These are phyloP conservation scores for Prosapia bicincta DNA, from an alignment of 2,888 invertebrate genomes.

Conservation along the genomic window DNA sequence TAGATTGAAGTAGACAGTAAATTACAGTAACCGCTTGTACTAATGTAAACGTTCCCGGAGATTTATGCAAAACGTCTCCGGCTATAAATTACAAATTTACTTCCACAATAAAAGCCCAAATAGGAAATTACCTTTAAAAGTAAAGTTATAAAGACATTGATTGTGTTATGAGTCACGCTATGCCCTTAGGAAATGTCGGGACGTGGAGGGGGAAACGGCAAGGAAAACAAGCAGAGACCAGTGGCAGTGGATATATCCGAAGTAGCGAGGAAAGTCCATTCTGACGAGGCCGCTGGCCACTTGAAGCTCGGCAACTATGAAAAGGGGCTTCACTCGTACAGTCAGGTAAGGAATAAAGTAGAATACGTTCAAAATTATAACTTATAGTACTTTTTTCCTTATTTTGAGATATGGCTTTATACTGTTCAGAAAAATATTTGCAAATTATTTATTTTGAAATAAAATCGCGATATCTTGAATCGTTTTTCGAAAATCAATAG, in stretches of 20 bases:
- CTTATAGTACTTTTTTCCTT: too few species aligned
- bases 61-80: too few species aligned
- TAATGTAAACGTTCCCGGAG: too few species aligned
- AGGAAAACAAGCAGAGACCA: constrained; percentile 8
- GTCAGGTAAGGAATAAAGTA: constrained; percentile 63
- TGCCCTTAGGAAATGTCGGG: background rate
- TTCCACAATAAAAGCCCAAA: background rate
- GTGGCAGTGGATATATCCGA: constrained; percentile 14
- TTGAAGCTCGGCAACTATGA: constrained; percentile 70
- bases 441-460: too few species aligned
- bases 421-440: too few species aligned
- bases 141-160: background rate
- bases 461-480: too few species aligned
- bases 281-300: constrained; percentile 75
- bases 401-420: too few species aligned
- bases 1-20: too few species aligned
- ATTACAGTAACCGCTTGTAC: too few species aligned
- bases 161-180: background rate
- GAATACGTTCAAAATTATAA: too few species aligned
- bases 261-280: constrained; percentile 55
- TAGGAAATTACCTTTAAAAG: background rate
- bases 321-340: constrained; percentile 65
- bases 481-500: too few species aligned
- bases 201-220: background rate
- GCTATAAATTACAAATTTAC: background rate